phyloP scores from a whole-genome alignment of 2,888 invertebrate genomes.

The Aphodius granarius region DNA sequence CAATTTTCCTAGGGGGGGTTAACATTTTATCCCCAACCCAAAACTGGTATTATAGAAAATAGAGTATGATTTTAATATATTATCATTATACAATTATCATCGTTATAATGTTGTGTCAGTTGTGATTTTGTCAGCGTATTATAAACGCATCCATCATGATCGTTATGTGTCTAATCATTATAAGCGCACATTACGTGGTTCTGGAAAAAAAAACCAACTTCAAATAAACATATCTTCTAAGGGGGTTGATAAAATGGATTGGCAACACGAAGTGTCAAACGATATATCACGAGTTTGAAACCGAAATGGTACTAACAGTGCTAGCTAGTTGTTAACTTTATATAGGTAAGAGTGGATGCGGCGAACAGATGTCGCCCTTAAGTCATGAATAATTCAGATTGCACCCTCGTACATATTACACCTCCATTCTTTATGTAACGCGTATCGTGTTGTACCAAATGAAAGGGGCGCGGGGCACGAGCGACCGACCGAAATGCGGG shows the following conservation, averaged over 20 bases:
- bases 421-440: slow-evolving; percentile 40
- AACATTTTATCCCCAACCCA: not conserved
- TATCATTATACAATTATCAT: no score
- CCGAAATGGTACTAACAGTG: not conserved
- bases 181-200: no score
- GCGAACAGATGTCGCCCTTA: slow-evolving; percentile 39
- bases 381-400: slow-evolving; percentile 41
- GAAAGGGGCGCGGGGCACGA: slow-evolving; percentile 30
- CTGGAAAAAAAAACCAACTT: no score
- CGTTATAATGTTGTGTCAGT: no score
- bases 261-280: not conserved
- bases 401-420: slow-evolving; percentile 37
- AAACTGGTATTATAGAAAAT: not conserved
- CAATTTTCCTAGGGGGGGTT: not conserved
- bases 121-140: no score
- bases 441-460: slow-evolving; percentile 41
- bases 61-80: no score
- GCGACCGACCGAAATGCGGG: slow-evolving; percentile 35
- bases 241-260: no score
- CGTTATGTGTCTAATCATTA: no score
- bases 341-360: slow-evolving; percentile 6
- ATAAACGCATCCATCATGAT: no score
- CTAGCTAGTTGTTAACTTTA: not conserved
- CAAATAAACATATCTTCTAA: no score
- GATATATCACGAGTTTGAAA: not conserved